phyloP scores from a whole-genome alignment of 2,113 vertebrate species.

The Bos indicus region DNA sequence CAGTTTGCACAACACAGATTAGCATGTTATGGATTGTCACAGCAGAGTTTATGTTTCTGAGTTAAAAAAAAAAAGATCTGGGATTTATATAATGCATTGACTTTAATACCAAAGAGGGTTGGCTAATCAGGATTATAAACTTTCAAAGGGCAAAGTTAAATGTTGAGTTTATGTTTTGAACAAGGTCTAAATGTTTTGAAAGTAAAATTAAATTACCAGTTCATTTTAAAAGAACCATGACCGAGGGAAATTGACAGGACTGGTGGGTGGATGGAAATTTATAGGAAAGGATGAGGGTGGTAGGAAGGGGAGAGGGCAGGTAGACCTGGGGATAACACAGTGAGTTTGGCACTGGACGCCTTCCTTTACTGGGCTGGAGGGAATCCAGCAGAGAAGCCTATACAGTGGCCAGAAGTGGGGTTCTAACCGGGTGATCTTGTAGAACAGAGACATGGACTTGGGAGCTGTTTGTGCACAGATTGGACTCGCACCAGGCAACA shows the following conservation, averaged over 20 bases:
- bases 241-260: background rate
- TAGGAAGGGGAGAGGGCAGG: background rate
- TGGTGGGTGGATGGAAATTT: background rate
- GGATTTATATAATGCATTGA: constrained; percentile 31
- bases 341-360: background rate
- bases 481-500: background rate
- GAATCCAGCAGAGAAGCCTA: background rate
- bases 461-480: background rate
- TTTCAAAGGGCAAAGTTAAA: constrained; percentile 19
- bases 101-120: constrained; percentile 16
- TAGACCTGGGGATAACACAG: background rate
- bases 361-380: background rate
- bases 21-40: background rate
- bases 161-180: background rate
- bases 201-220: constrained; percentile 52
- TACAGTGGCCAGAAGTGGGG: background rate
- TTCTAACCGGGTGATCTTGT: background rate
- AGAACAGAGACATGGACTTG: background rate
- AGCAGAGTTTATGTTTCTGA: constrained; percentile 30
- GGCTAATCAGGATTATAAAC: constrained; percentile 19
- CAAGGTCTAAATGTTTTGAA: constrained; percentile 7
- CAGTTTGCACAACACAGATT: constrained; percentile 22
- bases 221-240: background rate
- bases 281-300: no score
- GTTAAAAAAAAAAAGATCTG: constrained; percentile 18